Evolutionary conservation across 2,113 vertebrate species (phyloP).

Genomic region (Daubentonia madagascariensis): DNA sequence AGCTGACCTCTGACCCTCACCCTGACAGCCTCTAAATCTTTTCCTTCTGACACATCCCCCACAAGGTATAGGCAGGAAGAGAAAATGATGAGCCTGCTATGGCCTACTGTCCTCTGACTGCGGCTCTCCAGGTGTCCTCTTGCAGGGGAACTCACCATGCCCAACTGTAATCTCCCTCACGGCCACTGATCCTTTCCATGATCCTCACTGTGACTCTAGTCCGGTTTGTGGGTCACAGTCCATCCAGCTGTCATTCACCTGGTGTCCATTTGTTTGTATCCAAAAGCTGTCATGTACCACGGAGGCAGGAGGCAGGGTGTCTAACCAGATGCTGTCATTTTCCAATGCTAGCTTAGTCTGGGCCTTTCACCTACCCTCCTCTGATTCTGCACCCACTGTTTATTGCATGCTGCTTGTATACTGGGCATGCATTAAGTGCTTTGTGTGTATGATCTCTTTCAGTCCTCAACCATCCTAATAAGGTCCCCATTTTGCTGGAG

Average conservation of each 20-base stretch:
- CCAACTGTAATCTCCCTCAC: not conserved
- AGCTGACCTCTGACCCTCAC: constrained; percentile 85
- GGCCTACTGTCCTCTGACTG: not conserved
- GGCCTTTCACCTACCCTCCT: not conserved
- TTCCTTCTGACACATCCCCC: constrained; percentile 71
- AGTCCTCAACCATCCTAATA: not conserved
- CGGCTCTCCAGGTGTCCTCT: constrained; percentile 31
- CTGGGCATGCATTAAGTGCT: not conserved
- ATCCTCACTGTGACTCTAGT: not conserved
- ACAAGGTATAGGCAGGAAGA: constrained; percentile 64
- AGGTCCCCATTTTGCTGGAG: not conserved
- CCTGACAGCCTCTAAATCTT: constrained; percentile 90
- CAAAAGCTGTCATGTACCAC: not conserved
- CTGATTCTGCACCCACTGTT: not conserved
- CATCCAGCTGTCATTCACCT: constrained; percentile 47
- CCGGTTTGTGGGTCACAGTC: not conserved
- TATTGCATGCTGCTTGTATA: not conserved
- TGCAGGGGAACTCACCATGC: not conserved
- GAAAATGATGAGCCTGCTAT: constrained; percentile 35
- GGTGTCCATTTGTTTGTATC: constrained; percentile 6
- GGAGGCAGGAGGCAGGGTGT: not conserved
- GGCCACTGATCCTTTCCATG: not conserved
- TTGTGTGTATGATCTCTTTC: not conserved
- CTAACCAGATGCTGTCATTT: constrained; percentile 29
- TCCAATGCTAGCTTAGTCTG: not conserved